Evolutionary conservation across 2,797 vertebrate genomes (phyloP), one percentile per base, ranked within the genome.

Genomic region (Corythornis leucogaster): DNA sequence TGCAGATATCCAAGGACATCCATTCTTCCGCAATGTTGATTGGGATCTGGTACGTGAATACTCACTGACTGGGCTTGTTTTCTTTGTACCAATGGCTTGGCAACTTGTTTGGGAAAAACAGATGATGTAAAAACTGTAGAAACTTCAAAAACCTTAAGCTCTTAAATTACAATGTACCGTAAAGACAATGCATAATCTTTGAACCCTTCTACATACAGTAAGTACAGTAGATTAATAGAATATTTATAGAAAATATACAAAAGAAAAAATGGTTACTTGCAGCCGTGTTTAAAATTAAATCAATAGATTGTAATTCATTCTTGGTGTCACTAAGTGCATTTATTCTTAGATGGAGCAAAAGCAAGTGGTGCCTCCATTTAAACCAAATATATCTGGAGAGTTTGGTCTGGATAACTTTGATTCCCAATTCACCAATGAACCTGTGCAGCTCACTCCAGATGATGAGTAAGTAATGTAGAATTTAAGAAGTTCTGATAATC

Each of bases 391-490:
- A 97, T 99, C 99, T 85, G 99, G 99, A 84, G 99, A 99, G 96
- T 99, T 99, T 87, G 99, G 99, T 89, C 98, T 99, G 97, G 99
- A 99, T 97, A 99, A 99, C 97, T 99, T 99, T 48, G 99, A 99
- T 92, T 99, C 98, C 64, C 99, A 99, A 76, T 99, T 99, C 97
- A 99, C 99, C 77, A 99, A 99, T 80, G 99, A 99, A 97, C 99
- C 99, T 87, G 99, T 99, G 90, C 99, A 99, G 93, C 99, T 99
- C 92, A 99, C 99, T 70, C 99, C 99, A 38, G 99, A 99, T 51
- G 99, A 99, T 68, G 99, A 99, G 99, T 99, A 98, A 98, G 99
- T 99, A 96, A 85, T 35, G 50, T 15, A 40, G 35, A 53, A 71
- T 71, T 92, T 38, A 31, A 50, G 26, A n/a, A 62, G 26, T 64